Evolutionary conservation across 2,113 vertebrate species (phyloP), one percentile per base, ranked within the genome.

Genomic region (Saguinus midas): DNA sequence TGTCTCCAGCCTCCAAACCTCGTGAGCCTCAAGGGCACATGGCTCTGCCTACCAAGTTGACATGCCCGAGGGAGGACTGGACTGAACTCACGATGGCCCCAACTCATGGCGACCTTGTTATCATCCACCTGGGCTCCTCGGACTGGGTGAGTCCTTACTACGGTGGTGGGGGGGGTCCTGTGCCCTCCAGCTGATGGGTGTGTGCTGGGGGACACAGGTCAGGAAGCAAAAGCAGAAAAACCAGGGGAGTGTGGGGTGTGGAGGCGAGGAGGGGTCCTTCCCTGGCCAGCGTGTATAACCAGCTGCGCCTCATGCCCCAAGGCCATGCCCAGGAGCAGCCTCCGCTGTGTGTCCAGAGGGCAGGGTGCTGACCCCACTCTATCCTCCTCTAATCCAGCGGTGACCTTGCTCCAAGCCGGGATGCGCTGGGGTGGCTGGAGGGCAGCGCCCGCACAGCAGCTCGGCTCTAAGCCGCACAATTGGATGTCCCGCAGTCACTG

Each of bases 81-180:
- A 64, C 43, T 50, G 11, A 55, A 64, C 25, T 50, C 37, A 29
- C 17, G 4, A 12, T 3, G 1, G 6, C 18, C 40, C 43, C 29
- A 3, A 12, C 27, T 64, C 61, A 64, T 64, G 27, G 72, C 6
- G 3, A 23, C 72, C 40, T 75, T 43, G 70, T 40, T 23, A 5
- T 64, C 5, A 1, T 64, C 73, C 43, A 29, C 73, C 45, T 48
- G 35, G 82, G 32, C 58, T 6, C 82, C 58, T 48, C 27, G 9
- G 43, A 40, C 43, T 72, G 70, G 18, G n/a, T 8, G 8, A 52
- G 52, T 52, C 52, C 52, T 20, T 37, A 20, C 70, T 72, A 6
- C 1, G 8, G 52, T 1, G 50, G 18, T 6, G 9, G 12, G 29
- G 14, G 8, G 18, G 8, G 6, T 52, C 16, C 29, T 45, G 16